These are phyloP conservation scores for Drosophila mulleri DNA, from an alignment of 2,888 invertebrate genomes.

Conservation along the genomic window DNA sequence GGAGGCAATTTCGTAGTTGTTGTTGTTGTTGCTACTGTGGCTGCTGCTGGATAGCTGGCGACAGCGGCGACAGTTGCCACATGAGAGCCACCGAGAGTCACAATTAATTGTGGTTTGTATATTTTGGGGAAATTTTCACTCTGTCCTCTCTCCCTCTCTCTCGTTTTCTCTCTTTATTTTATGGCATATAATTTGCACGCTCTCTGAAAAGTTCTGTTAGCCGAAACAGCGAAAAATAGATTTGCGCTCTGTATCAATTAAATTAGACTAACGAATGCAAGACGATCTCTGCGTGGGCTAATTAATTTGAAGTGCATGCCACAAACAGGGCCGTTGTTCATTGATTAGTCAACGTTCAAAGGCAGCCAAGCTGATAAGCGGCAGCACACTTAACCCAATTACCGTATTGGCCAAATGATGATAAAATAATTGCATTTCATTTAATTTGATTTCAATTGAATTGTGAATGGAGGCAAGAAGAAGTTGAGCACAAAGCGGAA, in stretches of 20 bases:
- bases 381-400: conserved; percentile 75
- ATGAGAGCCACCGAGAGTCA: conserved; percentile 22
- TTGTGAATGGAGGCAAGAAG: conserved; percentile 26
- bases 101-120: conserved; percentile 50
- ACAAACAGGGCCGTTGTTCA: conserved; percentile 43
- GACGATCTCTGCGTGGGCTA: conserved; percentile 45
- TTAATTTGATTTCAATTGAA: conserved; percentile 68
- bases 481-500: conserved; percentile 38
- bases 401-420: conserved; percentile 66
- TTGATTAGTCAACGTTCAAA: conserved; percentile 55
- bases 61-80: conserved; percentile 21
- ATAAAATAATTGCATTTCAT: conserved; percentile 80
- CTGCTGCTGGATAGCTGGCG: conserved; percentile 35
- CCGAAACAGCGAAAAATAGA: conserved; percentile 36
- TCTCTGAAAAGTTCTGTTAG: conserved; percentile 19
- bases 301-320: conserved; percentile 60
- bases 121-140: conserved; percentile 12
- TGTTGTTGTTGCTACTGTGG: conserved; percentile 9
- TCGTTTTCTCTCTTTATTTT: not conserved
- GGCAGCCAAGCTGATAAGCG: conserved; percentile 63
- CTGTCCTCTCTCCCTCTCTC: not conserved
- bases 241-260: conserved; percentile 50
- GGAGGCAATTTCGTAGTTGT: conserved; percentile 27
- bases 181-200: conserved; percentile 9
- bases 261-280: conserved; percentile 50